Conservation (phyloP, 1,140 invertebrate species). For the Pentalonia nigronervosa region DNA sequence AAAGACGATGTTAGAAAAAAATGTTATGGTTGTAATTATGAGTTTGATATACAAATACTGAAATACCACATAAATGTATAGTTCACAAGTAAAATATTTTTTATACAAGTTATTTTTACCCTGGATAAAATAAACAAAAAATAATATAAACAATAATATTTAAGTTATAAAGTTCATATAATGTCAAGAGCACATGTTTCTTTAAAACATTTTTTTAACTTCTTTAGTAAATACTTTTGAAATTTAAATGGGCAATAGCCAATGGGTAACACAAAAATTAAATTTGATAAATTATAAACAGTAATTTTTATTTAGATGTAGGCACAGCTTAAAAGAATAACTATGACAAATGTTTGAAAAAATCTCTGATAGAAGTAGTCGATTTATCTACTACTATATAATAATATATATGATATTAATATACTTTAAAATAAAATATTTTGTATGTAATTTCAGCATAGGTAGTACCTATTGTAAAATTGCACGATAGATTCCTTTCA, state of each 20-base stretch:
- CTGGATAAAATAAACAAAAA: conserved; percentile 44
- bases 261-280: neutral
- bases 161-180: conserved; percentile 45
- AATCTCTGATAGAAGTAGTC: neutral
- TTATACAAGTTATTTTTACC: conserved; percentile 46
- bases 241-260: neutral
- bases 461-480: neutral
- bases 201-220: conserved; percentile 22
- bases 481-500: neutral
- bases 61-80: conserved; percentile 29
- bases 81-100: conserved; percentile 43
- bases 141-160: conserved; percentile 48
- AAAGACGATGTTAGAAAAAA: neutral
- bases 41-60: conserved; percentile 2
- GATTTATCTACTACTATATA: neutral
- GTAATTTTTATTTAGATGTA: neutral
- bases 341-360: neutral
- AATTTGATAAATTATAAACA: conserved; percentile 14
- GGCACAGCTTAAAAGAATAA: neutral
- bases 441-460: neutral
- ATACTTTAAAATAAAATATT: neutral
- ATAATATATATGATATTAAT: neutral
- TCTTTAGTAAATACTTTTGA: conserved; percentile 1
- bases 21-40: conserved; percentile 33
- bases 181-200: conserved; percentile 36